phyloP scores from a whole-genome alignment of 2,888 invertebrate genomes.

The Drosophila birchii region DNA sequence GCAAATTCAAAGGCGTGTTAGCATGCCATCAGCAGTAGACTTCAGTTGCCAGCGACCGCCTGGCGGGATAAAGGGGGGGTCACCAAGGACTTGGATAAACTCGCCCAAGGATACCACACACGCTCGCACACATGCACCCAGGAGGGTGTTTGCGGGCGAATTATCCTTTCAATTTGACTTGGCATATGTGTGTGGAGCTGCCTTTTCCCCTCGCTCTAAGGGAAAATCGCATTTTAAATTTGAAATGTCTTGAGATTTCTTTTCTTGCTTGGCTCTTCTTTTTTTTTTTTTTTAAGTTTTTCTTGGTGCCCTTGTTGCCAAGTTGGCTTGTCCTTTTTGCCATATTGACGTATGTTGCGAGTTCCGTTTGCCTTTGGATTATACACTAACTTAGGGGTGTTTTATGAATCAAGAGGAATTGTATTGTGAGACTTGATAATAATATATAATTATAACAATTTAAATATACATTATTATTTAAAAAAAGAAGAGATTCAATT shows the following conservation, averaged over 20 bases:
- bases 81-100: constrained; percentile 35
- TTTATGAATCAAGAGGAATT: not conserved
- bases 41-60: constrained; percentile 48
- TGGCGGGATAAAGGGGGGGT: constrained; percentile 32
- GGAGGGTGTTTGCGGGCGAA: constrained; percentile 84
- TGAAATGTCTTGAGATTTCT: constrained; percentile 82
- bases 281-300: constrained; percentile 38
- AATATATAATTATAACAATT: too few relatives aligned
- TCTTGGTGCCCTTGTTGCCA: constrained; percentile 42
- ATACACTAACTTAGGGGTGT: constrained; percentile 8
- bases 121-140: constrained; percentile 64
- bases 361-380: constrained; percentile 61
- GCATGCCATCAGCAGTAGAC: constrained; percentile 77
- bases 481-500: too few relatives aligned
- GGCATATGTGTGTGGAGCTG: constrained; percentile 80
- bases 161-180: constrained; percentile 84
- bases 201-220: constrained; percentile 9
- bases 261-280: constrained; percentile 45
- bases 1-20: constrained; percentile 83
- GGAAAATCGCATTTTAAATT: constrained; percentile 80
- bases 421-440: too few relatives aligned
- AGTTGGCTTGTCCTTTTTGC: constrained; percentile 48
- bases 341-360: constrained; percentile 75
- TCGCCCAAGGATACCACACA: constrained; percentile 40
- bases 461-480: too few relatives aligned